Evolutionary conservation across 1,140 invertebrate genomes (phyloP).

Genomic region (Drosophila dunni): DNA sequence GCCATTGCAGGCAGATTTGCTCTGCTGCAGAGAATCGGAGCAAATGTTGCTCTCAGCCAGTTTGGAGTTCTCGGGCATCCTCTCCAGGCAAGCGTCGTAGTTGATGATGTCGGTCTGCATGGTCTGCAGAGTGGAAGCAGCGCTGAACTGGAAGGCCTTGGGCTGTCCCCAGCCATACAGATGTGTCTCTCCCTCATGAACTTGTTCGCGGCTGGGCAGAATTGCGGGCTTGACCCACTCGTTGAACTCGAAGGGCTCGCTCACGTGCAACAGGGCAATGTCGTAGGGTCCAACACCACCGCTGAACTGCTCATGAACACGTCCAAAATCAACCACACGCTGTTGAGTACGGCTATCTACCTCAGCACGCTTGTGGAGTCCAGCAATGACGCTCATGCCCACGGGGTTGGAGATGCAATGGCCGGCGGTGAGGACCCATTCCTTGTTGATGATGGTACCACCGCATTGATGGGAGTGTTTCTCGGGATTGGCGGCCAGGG

Average conservation of each 20-base stretch:
- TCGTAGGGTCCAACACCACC: slow-evolving; percentile 87
- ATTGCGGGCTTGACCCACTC: slow-evolving; percentile 85
- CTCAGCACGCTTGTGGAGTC: slow-evolving; percentile 59
- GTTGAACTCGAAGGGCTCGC: slow-evolving; percentile 85
- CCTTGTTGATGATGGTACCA: slow-evolving; percentile 64
- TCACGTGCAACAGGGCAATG: slow-evolving; percentile 87
- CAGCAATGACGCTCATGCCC: slow-evolving; percentile 65
- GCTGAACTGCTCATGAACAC: slow-evolving; percentile 85
- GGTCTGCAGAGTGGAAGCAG: slow-evolving; percentile 82
- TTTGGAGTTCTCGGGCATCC: slow-evolving; percentile 62
- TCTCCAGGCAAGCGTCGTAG: slow-evolving; percentile 48
- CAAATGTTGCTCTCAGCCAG: slow-evolving; percentile 86
- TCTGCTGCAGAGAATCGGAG: slow-evolving; percentile 86
- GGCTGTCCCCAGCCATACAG: slow-evolving; percentile 86
- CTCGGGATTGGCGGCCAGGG: slow-evolving; percentile 40
- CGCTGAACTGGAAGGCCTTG: slow-evolving; percentile 45
- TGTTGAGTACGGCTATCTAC: slow-evolving; percentile 85
- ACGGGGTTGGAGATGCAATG: slow-evolving; percentile 63
- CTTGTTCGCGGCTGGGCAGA: slow-evolving; percentile 83
- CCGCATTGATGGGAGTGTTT: slow-evolving; percentile 74
- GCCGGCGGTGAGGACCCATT: slow-evolving; percentile 73
- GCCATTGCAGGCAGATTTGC: slow-evolving; percentile 87
- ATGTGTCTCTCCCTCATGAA: slow-evolving; percentile 81
- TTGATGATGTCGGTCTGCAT: slow-evolving; percentile 83
- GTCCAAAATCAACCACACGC: slow-evolving; percentile 75